Percentiles rank a stretch among this genome's conserved stretches.
Evolutionary conservation across 2,888 invertebrate species (phyloP).

Genomic region (Drosophila macrothrix): DNA sequence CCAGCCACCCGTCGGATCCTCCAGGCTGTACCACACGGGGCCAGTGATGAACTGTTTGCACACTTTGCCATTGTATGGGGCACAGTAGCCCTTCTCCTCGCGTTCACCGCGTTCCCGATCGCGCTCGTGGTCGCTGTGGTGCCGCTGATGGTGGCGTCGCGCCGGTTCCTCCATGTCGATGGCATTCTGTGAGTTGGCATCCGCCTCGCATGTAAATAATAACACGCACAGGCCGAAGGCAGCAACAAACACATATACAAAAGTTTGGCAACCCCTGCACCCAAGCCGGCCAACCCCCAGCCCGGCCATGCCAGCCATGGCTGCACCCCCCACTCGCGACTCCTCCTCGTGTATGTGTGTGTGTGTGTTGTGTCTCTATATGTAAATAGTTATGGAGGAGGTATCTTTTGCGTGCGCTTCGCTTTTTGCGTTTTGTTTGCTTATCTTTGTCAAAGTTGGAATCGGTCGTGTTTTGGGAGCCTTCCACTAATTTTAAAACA

Average conservation of each 20-base stretch:
- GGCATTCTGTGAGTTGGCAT: conserved; percentile 71
- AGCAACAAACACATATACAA: conserved; percentile 30
- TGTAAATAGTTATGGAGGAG: conserved; percentile 42
- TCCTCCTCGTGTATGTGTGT: conserved; percentile 7
- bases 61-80: conserved; percentile 93
- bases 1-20: conserved; percentile 88
- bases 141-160: conserved; percentile 71
- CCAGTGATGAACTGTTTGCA: conserved; percentile 89
- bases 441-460: conserved; percentile 2
- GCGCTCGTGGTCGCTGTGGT: conserved; percentile 62
- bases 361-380: conserved; percentile 41
- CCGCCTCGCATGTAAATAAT: conserved; percentile 73
- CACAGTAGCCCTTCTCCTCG: conserved; percentile 90
- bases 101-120: conserved; percentile 41
- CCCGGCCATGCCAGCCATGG: conserved; percentile 52
- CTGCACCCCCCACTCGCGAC: conserved; percentile 27
- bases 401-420: conserved; percentile 14
- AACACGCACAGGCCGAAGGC: conserved; percentile 71
- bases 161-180: conserved; percentile 66
- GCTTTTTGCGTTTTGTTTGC: conserved; percentile 15
- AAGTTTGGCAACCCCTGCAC: conserved; percentile 30
- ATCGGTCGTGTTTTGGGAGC: conserved; percentile 12
- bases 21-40: conserved; percentile 92
- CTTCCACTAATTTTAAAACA: conserved; percentile 26
- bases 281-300: conserved; percentile 27